phyloP scores from a whole-genome alignment of 1,140 invertebrate species.

The Magallana ariakensis region DNA sequence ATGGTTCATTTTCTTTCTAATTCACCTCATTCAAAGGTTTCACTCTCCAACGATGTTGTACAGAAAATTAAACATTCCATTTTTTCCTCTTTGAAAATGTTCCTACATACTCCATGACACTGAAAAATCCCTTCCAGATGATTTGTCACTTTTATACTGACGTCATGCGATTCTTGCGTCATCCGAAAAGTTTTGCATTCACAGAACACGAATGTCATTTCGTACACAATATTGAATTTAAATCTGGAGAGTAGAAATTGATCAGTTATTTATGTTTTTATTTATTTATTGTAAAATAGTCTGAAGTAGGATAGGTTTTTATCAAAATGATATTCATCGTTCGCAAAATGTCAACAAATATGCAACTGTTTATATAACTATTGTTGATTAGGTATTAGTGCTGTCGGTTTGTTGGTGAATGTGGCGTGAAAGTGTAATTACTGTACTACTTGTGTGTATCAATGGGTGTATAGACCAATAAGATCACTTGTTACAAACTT shows the following conservation, averaged over 20 bases:
- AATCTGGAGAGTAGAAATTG: too few relatives aligned
- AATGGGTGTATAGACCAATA: neutral
- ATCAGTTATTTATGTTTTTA: neutral
- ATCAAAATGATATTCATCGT: neutral
- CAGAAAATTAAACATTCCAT: slow-evolving; percentile 16
- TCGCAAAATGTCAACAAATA: slow-evolving; percentile 27
- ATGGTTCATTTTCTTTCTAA: too few relatives aligned
- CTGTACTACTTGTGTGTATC: neutral
- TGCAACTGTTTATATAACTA: slow-evolving; percentile 14
- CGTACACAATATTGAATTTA: too few relatives aligned
- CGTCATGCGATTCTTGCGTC: neutral
- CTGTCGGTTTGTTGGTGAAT: neutral
- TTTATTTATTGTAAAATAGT: slow-evolving; percentile 17
- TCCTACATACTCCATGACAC: slow-evolving; percentile 8
- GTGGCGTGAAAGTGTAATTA: neutral
- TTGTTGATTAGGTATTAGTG: slow-evolving; percentile 14
- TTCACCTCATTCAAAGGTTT: neutral
- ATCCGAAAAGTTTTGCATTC: neutral
- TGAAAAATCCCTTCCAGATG: neutral
- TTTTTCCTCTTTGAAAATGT: neutral
- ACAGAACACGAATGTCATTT: neutral
- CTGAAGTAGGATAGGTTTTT: neutral
- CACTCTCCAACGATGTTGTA: slow-evolving; percentile 23
- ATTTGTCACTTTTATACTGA: neutral
- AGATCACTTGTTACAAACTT: slow-evolving; percentile 18